These are phyloP conservation scores for Rallus crepitans DNA, from an alignment of 2,797 vertebrate genomes.

Conservation along the genomic window DNA sequence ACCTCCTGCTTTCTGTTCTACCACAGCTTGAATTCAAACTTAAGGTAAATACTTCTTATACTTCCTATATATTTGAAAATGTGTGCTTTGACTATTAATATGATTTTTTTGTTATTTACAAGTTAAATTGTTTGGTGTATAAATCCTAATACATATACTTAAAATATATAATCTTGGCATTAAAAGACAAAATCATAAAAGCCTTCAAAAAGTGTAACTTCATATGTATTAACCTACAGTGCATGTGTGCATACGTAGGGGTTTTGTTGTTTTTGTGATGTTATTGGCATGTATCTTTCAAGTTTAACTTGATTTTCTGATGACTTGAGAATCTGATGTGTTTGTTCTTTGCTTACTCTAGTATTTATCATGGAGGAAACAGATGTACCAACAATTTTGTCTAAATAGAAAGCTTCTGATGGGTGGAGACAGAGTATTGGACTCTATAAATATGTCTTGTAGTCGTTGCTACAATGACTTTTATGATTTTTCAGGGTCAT, in stretches of 20 bases:
- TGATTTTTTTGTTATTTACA: not conserved
- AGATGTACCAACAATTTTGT: not conserved
- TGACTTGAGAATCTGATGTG: not conserved
- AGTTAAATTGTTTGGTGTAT: not conserved
- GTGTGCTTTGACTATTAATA: not conserved
- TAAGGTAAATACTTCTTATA: slow-evolving; percentile 84
- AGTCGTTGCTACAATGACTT: not conserved
- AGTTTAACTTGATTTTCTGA: not conserved
- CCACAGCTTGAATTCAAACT: slow-evolving; percentile 99
- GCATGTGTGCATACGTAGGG: fast-evolving
- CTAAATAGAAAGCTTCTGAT: not conserved
- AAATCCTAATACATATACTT: not conserved
- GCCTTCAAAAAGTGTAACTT: not conserved
- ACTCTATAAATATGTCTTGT: not conserved
- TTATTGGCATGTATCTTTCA: not conserved
- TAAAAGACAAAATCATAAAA: not conserved
- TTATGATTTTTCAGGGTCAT: not conserved
- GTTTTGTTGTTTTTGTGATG: not conserved
- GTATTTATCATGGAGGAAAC: not conserved
- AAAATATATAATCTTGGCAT: not conserved
- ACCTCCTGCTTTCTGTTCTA: slow-evolving; percentile 95
- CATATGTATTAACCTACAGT: not conserved
- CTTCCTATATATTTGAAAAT: not conserved
- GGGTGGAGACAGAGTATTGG: not conserved
- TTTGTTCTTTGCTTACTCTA: not conserved